Base-by-base conservation (phyloP, 2,888 invertebrate genomes). In the Cryptocheilus praepositus region DNA sequence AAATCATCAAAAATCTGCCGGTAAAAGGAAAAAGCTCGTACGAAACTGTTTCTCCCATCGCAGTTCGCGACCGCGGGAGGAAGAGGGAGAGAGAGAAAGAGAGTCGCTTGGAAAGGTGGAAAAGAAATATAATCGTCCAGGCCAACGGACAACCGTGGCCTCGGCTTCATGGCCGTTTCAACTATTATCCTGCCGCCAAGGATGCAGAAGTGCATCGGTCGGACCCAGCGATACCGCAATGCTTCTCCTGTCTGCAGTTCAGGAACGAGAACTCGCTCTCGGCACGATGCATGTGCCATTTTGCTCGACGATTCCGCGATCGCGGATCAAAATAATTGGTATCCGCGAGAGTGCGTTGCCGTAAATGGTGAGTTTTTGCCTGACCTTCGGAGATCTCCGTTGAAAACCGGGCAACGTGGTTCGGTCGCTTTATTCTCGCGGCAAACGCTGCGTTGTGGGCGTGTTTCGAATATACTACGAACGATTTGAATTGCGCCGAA, bases 121-220 rank as follows among this genome's bases (percentile, higher is more conserved):
- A 70, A 58, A 64, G 65, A 70, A 75, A 73, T 73, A 70, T 68
- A 72, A 74, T 69, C 74, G 77, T 59, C 70, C 81, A 70, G 77
- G 77, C 80, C 77, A 82, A 76, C 73, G 82, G 69, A 81, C 81
- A 82, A 74, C 73, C 67, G 68, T 76, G 78, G 70, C 82, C 83
- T 83, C 75, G 80, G 71, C 71, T 81, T 82, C 83, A 83, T 79
- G 83, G 83, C 77, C 82, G 75, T 77, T 82, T 77, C 74, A 76
- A 74, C 81, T 81, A 82, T 83, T 83, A 83, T 81, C 80, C 76
- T 73, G 68, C 79, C 60, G 70, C 61, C 76, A 71, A 73, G 75
- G 75, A 67, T 75, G 60, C 57, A 68, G 70, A 71, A 62, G 66
- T 58, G 52, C 72, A 73, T 71, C 71, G 67, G 57, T 73, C 67